Percentiles rank a stretch among this genome's conserved stretches.
Evolutionary conservation across 2,113 vertebrate species (phyloP).

Genomic region (Prietella phreatophila): DNA sequence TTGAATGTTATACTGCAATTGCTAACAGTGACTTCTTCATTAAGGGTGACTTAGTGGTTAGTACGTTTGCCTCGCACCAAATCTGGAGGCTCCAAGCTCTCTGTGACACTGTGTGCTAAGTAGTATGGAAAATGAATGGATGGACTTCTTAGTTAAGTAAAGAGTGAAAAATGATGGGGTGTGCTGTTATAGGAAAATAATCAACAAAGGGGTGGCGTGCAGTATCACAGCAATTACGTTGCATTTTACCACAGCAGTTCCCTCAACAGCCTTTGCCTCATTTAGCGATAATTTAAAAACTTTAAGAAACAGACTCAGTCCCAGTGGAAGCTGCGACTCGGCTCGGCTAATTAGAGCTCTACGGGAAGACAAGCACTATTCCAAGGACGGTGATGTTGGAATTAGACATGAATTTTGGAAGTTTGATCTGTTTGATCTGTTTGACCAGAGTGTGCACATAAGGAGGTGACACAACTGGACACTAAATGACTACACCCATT

Average conservation of each 20-base stretch:
- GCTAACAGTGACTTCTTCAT: not conserved
- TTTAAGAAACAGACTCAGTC: not conserved
- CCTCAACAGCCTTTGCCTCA: not conserved
- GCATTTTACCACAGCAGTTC: not conserved
- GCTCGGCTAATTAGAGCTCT: not conserved
- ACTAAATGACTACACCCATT: conserved; percentile 7
- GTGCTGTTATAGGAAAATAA: not conserved
- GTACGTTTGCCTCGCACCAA: too few relatives aligned
- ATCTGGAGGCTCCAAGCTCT: too few relatives aligned
- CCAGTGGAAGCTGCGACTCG: not conserved
- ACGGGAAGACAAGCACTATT: not conserved
- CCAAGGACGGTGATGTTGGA: not conserved
- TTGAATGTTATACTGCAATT: not conserved
- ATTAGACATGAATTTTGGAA: not conserved
- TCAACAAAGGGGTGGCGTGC: not conserved
- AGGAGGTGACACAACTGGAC: not conserved
- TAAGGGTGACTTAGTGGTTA: too few relatives aligned
- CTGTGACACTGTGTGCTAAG: too few relatives aligned
- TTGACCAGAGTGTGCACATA: not conserved
- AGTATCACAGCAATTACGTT: not conserved
- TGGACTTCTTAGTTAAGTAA: not conserved
- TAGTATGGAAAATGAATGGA: too few relatives aligned
- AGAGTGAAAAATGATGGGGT: not conserved
- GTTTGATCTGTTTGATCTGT: not conserved
- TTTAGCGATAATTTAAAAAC: not conserved